Evolutionary conservation across 1,140 invertebrate species (phyloP), one percentile per base, ranked within the genome.

Genomic region (Paramacrobiotus metropolitanus): DNA sequence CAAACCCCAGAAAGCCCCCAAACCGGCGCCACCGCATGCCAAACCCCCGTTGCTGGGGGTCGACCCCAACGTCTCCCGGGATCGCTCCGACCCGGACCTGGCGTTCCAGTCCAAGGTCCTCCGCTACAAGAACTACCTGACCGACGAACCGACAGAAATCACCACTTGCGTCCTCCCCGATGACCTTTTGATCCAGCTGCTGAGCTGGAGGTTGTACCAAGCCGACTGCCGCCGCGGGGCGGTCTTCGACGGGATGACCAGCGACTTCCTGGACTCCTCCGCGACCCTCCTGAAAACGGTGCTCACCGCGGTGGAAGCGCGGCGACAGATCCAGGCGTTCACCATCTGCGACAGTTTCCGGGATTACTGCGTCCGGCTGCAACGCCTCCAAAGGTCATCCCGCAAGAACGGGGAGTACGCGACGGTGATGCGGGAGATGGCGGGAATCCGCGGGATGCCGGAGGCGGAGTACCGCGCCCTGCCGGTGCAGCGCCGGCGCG

Each of bases 21-120:
- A 20, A 4, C 9, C 15, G 28, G 15, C 48, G 4, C 4, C 24
- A 24, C 4, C 15, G 4, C 48, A 55, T 24, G 28, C 4, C 24
- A 55, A 28, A 55, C 15, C 15, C 24, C 48, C 9, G 15, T 9
- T 9, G 15, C 4, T 24, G 4, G 48, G 15, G 4, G 28, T 20
- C 48, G 48, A 55, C 28, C 48, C 48, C 24, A 20, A 20, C 15
- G 48, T 24, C 48, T 9, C 15, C 9, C 15, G 24, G 9, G 48
- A 55, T 9, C 48, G 48, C 48, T n/a, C n/a, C n/a, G 48, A 55
- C 24, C 48, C 48, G 9, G 48, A 55, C 15, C 48, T 55, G 48
- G 15, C 48, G 4, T 55, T 55, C 24, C 15, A 15, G 9, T 55
- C 48, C 4, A 55, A 55, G 24, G 15, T 24, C 15, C 9, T 55